Conservation (phyloP, 2,888 invertebrate genomes). For the Acronicta leporina region DNA sequence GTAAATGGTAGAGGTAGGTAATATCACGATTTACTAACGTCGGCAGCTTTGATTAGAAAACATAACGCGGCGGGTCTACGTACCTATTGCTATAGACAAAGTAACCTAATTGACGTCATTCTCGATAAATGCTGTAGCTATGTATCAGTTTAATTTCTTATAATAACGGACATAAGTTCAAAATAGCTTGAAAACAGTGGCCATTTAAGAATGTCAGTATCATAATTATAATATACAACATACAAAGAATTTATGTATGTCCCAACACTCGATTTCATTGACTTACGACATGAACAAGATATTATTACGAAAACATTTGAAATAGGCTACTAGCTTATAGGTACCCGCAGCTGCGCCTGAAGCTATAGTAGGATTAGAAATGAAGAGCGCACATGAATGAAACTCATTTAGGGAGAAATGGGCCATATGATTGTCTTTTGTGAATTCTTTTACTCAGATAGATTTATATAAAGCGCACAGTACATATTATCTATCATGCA, state of each 20-base stretch:
- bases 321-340: no score
- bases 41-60: constrained; percentile 3
- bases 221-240: constrained; percentile 17
- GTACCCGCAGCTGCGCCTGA: no score
- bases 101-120: constrained; percentile 41
- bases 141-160: constrained; percentile 5
- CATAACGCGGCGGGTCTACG: not conserved
- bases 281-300: constrained; percentile 48
- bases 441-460: no score
- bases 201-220: constrained; percentile 1
- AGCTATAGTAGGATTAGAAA: no score
- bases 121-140: constrained; percentile 5
- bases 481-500: no score
- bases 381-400: no score
- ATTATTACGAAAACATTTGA: constrained; percentile 43
- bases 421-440: no score
- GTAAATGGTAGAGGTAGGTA: no score
- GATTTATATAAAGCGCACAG: no score
- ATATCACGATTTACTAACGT: not conserved
- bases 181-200: constrained; percentile 1
- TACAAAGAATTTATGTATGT: constrained; percentile 37
- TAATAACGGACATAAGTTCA: constrained; percentile 16
- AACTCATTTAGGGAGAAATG: no score
- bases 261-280: constrained; percentile 48
- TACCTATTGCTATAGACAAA: constrained; percentile 11